A percentile compares a stretch with the other conserved stretches of the same genome.
phyloP scores from a whole-genome alignment of 30 jellyfish, hydroid and myxozoan species.

The Hydra vulgaris region DNA sequence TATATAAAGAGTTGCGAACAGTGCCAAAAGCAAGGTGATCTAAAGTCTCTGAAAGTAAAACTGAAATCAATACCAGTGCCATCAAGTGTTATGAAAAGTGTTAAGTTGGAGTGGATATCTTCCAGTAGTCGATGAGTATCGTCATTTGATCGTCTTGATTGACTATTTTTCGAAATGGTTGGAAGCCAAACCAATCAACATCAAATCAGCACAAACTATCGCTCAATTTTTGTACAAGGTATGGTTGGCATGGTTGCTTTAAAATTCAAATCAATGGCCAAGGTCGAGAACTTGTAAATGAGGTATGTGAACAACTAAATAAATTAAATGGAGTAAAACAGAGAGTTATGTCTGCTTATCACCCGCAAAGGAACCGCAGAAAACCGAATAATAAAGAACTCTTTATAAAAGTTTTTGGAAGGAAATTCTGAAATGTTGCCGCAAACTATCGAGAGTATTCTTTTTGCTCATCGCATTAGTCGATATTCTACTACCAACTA shows the following conservation, averaged over 20 bases:
- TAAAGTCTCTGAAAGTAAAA: background rate
- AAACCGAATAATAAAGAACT: slow-evolving; percentile 1
- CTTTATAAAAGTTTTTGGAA: background rate
- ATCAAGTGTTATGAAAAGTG: background rate
- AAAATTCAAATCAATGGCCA: background rate
- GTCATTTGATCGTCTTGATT: background rate
- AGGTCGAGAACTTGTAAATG: slow-evolving; percentile 2
- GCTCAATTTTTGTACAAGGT: too few species aligned
- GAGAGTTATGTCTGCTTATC: slow-evolving; percentile 6
- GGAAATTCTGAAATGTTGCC: background rate
- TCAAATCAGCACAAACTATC: too few species aligned
- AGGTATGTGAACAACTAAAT: background rate
- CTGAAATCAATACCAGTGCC: background rate
- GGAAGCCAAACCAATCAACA: too few species aligned
- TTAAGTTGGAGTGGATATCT: background rate
- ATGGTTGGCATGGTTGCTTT: background rate
- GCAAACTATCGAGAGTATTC: background rate
- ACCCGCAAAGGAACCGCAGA: background rate
- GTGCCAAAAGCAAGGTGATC: slow-evolving; percentile 8
- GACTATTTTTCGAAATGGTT: too few species aligned
- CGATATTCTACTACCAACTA: too few species aligned
- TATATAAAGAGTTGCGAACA: background rate
- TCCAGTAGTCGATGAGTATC: background rate
- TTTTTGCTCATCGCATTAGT: too few species aligned
- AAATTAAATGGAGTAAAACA: background rate